A percentile compares a stretch with the other conserved stretches of the same genome.
phyloP scores from a whole-genome alignment of 2,113 vertebrate species.

The Cephalophus harveyi region DNA sequence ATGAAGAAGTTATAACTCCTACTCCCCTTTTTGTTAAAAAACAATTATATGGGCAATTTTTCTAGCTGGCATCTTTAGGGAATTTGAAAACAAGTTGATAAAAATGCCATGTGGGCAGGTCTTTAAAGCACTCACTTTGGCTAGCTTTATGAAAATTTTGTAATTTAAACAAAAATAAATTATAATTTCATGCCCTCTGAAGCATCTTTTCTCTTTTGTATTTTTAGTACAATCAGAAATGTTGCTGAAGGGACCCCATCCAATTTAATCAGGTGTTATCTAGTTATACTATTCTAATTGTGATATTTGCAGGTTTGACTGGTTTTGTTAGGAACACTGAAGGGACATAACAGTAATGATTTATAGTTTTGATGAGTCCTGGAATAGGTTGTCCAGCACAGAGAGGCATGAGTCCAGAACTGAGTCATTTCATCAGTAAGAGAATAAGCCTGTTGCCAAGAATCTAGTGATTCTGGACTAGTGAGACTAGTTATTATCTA shows the following conservation, averaged over 20 bases:
- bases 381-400: neutral
- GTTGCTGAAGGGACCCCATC: neutral
- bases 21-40: neutral
- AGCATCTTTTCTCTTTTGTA: neutral
- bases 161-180: neutral
- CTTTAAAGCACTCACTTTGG: slow-evolving; percentile 31
- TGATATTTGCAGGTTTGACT: neutral
- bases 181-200: neutral
- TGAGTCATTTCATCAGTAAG: neutral
- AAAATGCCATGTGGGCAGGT: neutral
- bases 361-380: neutral
- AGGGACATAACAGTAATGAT: neutral
- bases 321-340: neutral
- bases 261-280: neutral
- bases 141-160: neutral
- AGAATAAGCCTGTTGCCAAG: neutral
- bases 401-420: neutral
- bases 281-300: neutral
- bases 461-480: neutral
- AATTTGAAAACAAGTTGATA: neutral
- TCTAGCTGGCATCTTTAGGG: neutral
- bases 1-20: neutral
- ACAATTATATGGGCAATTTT: neutral
- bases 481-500: neutral
- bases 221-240: neutral